Conservation (phyloP, 2,888 invertebrate species). For the Dolichopus griseipennis region DNA sequence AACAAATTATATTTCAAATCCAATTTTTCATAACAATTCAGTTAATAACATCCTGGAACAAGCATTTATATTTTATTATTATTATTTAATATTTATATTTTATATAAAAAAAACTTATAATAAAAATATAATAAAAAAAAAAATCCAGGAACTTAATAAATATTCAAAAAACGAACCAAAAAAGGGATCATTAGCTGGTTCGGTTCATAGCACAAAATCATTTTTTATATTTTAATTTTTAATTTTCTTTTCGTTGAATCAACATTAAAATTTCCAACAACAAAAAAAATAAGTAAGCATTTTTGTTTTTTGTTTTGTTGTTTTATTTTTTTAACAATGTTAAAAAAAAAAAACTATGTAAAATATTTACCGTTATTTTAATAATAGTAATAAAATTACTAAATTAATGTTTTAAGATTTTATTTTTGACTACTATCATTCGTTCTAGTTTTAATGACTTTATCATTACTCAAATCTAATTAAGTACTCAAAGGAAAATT, state of each 20-base stretch:
- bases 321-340: no score
- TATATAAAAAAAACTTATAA: background rate
- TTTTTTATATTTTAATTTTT: background rate
- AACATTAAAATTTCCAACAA: background rate
- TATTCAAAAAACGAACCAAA: background rate
- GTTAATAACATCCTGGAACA: background rate
- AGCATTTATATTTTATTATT: background rate
- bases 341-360: no score
- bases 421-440: no score
- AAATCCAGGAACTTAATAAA: background rate
- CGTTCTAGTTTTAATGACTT: no score
- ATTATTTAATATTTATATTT: background rate
- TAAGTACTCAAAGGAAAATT: no score
- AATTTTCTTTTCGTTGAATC: background rate
- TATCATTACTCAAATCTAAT: no score
- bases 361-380: no score
- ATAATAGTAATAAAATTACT: no score
- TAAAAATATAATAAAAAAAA: background rate
- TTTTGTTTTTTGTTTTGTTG: no score
- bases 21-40: background rate
- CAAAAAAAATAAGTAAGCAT: background rate
- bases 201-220: background rate
- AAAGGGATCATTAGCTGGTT: slow-evolving; percentile 3
- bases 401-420: no score
- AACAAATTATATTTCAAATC: background rate